phyloP scores from a whole-genome alignment of 2,113 vertebrate genomes.

The Eupsittula cactorum region DNA sequence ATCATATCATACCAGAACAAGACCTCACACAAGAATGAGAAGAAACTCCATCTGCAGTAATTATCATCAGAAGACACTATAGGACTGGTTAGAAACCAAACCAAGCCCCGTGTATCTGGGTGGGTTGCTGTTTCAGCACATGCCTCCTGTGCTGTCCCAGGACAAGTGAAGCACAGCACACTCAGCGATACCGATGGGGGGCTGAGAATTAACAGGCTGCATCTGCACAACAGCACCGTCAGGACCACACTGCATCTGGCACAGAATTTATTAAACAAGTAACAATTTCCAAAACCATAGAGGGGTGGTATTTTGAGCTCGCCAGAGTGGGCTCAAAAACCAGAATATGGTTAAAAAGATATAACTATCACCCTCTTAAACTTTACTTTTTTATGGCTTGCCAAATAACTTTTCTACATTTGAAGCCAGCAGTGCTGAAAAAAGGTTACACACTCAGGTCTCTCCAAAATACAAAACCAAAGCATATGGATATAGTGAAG shows the following conservation, averaged over 20 bases:
- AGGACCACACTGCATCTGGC: fast-evolving
- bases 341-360: background rate
- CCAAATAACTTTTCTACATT: background rate
- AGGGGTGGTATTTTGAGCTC: background rate
- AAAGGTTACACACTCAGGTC: too few species aligned
- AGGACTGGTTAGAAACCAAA: background rate
- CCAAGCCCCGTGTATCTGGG: fast-evolving
- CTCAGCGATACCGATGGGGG: background rate
- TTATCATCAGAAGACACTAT: background rate
- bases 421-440: background rate
- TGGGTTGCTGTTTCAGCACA: background rate
- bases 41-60: background rate
- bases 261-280: background rate
- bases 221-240: background rate
- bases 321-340: background rate
- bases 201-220: too few species aligned
- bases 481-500: fast-evolving
- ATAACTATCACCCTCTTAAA: background rate
- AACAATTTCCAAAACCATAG: background rate
- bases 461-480: background rate
- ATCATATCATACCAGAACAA: background rate
- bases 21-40: background rate
- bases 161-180: fast-evolving
- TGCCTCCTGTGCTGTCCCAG: background rate
- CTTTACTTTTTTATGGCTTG: background rate